Evolutionary conservation across 2,888 invertebrate species (phyloP), one percentile per base, ranked within the genome.

Genomic region (Sarcophaga subvicina): DNA sequence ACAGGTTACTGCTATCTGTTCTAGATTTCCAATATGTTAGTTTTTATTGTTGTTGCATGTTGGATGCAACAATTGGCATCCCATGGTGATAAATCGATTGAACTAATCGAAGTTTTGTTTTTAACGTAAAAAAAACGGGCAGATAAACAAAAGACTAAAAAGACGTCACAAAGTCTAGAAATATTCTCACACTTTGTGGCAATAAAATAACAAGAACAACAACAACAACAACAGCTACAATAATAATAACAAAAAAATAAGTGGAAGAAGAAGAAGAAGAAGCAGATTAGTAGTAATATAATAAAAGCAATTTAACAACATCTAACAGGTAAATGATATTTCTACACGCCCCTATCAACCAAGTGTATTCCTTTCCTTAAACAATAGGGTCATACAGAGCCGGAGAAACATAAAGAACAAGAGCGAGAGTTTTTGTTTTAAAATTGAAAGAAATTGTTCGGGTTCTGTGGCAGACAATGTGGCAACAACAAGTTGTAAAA

Each of bases 331-430:
- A 91, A 90, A 90, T 90, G 90, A 89, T 91, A 90, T 90, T 72
- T 81, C 90, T 92, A 90, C 93, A 93, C 93, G 93, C 93, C 93
- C 91, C 92, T 92, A 92, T 93, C 91, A 91, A 91, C 90, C 90
- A 89, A 88, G 90, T 90, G 89, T 88, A 90, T 91, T 89, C 90
- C 89, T 90, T 92, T 93, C 91, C 91, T 92, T 90, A 60, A 54
- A 83, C 67, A 85, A 88, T 80, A 78, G 47, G 20, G 22, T 64
- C 22, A 20, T 64, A 47, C 64, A 60, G 67, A 66, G 79, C 62
- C 80, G 80, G 77, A 70, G 45, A 75, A 20, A 54, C 25, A n/a
- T 17, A 69, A 27, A 12, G 22, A 5, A 49, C 67, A n/a, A 70
- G 22, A 54, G 37, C 66, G 25, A 80, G 62, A 54, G 14, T 60